Conservation (phyloP, 2,888 invertebrate species). For the Gari tellinella region DNA sequence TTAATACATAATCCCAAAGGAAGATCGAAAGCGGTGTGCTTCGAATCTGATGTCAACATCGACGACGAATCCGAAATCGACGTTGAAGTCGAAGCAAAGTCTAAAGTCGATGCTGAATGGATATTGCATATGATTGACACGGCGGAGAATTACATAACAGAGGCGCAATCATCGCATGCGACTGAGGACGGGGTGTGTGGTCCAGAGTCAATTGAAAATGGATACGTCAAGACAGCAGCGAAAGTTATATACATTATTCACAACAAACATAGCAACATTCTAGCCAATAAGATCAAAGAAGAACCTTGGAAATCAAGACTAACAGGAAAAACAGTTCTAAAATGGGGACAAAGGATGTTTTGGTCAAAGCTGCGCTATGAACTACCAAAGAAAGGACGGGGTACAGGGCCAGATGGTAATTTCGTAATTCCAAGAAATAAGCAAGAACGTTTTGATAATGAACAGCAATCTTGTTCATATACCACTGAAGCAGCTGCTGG, state of each 20-base stretch:
- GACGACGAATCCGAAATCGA: too few relatives aligned
- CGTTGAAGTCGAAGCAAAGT: too few relatives aligned
- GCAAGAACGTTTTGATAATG: too few relatives aligned
- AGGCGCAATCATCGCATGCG: slow-evolving; percentile 9
- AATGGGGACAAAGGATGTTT: slow-evolving; percentile 56
- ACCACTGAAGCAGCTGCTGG: too few relatives aligned
- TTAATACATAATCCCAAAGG: too few relatives aligned
- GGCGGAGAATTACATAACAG: slow-evolving; percentile 38
- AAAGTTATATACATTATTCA: slow-evolving; percentile 23
- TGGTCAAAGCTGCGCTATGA: slow-evolving; percentile 66
- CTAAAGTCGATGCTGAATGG: too few relatives aligned
- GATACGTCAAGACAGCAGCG: neutral
- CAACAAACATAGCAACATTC: slow-evolving; percentile 13
- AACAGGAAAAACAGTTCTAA: slow-evolving; percentile 46
- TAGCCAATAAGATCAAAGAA: slow-evolving; percentile 25
- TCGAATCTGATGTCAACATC: too few relatives aligned
- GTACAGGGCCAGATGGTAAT: slow-evolving; percentile 22
- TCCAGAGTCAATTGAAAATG: neutral
- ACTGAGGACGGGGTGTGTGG: too few relatives aligned
- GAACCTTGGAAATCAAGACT: slow-evolving; percentile 63
- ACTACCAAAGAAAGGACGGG: slow-evolving; percentile 48
- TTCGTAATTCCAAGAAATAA: too few relatives aligned
- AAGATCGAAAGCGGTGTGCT: too few relatives aligned
- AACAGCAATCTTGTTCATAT: too few relatives aligned
- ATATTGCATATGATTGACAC: slow-evolving; percentile 40